Percentiles rank a stretch among this genome's conserved stretches.
These are phyloP conservation scores for Ophion slaviceki DNA, from an alignment of 2,888 invertebrate genomes.

Conservation along the genomic window DNA sequence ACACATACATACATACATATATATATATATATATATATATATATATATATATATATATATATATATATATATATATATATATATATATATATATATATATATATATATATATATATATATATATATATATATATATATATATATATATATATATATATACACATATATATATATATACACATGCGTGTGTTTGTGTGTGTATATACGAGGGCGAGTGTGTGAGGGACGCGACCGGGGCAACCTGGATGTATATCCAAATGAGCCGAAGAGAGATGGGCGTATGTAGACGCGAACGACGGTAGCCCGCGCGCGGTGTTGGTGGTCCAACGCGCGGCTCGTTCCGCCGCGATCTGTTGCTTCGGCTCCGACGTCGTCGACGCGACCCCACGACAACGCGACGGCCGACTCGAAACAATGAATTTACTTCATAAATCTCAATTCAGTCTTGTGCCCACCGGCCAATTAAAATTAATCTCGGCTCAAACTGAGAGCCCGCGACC, in stretches of 20 bases:
- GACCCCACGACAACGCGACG: slow-evolving; percentile 65
- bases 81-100: background rate
- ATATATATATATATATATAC: background rate
- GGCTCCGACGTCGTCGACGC: background rate
- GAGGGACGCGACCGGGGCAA: slow-evolving; percentile 12
- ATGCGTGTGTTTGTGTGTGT: background rate
- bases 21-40: background rate
- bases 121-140: background rate
- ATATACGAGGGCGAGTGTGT: slow-evolving; percentile 30
- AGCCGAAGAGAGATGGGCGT: slow-evolving; percentile 49
- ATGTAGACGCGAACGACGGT: slow-evolving; percentile 48
- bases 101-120: background rate
- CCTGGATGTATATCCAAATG: slow-evolving; percentile 39
- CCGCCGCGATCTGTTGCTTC: slow-evolving; percentile 39
- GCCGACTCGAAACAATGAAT: slow-evolving; percentile 82
- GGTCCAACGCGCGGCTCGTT: slow-evolving; percentile 72
- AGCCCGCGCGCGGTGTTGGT: slow-evolving; percentile 74
- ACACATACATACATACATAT: background rate
- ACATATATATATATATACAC: background rate
- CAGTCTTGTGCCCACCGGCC: slow-evolving; percentile 77
- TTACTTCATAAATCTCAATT: slow-evolving; percentile 84
- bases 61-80: too few relatives aligned
- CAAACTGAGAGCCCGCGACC: slow-evolving; percentile 71
- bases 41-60: background rate
- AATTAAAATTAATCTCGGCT: slow-evolving; percentile 81